A percentile compares a stretch with the other conserved stretches of the same genome.
Conservation (phyloP, 2,113 vertebrate genomes). For the Monopterus albus region DNA sequence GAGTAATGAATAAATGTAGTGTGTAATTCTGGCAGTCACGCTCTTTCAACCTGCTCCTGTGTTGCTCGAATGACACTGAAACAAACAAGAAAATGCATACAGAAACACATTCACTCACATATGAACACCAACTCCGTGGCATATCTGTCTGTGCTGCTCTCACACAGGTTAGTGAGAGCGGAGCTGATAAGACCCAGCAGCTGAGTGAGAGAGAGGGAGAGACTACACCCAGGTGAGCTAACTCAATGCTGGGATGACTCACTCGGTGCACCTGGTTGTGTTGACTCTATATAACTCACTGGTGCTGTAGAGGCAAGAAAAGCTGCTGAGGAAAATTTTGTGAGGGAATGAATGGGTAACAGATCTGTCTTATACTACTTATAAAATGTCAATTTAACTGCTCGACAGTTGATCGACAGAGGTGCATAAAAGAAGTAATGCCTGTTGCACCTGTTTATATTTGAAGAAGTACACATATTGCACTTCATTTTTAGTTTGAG, state of each 20-base stretch:
- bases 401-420: no score
- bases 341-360: no score
- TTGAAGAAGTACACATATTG: no score
- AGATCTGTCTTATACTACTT: no score
- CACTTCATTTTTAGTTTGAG: no score
- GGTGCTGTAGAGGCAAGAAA: no score
- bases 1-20: slow-evolving; percentile 25
- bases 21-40: slow-evolving; percentile 53
- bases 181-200: slow-evolving; percentile 31
- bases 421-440: no score
- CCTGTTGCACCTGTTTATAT: no score
- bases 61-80: slow-evolving; percentile 10
- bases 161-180: slow-evolving; percentile 11
- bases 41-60: slow-evolving; percentile 16
- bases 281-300: no score
- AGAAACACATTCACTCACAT: neutral
- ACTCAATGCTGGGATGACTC: neutral
- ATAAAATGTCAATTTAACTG: no score
- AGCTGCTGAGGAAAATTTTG: no score
- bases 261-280: neutral
- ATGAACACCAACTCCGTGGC: neutral
- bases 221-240: slow-evolving; percentile 4
- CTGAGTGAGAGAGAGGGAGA: slow-evolving; percentile 13
- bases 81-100: neutral
- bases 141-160: neutral